Evolutionary conservation across 2,888 invertebrate species (phyloP).

Genomic region (Aphodius sticticus): DNA sequence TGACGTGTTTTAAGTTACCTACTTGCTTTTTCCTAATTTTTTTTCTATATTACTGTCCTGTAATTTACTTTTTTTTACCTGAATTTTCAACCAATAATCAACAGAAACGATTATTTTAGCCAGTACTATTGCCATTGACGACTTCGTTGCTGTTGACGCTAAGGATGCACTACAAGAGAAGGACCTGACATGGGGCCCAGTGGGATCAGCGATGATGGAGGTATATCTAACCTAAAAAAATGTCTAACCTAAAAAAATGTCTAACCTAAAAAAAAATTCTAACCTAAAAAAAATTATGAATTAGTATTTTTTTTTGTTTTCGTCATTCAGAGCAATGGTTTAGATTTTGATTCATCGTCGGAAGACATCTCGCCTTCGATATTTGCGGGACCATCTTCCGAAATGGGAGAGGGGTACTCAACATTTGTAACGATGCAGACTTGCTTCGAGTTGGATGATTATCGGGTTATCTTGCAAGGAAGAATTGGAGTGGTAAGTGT

Average conservation of each 20-base stretch:
- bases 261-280: too few species aligned
- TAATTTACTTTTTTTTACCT: too few species aligned
- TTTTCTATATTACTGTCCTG: too few species aligned
- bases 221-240: not conserved
- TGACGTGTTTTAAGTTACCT: too few species aligned
- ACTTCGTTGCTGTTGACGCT: conserved; percentile 5
- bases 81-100: too few species aligned
- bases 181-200: not conserved
- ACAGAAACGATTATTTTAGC: not conserved
- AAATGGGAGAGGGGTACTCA: not conserved
- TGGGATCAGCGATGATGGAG: not conserved
- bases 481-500: conserved; percentile 66
- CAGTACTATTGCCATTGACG: conserved; percentile 19
- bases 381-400: not conserved
- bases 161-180: not conserved
- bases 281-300: too few species aligned
- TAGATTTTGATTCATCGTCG: not conserved
- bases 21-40: too few species aligned
- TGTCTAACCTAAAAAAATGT: not conserved
- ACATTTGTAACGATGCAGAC: conserved; percentile 59
- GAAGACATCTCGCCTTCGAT: not conserved
- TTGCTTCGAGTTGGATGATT: conserved; percentile 66
- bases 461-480: conserved; percentile 68
- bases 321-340: not conserved
- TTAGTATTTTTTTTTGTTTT: not conserved